Evolutionary conservation across 2,888 invertebrate species (phyloP).

Genomic region (Melitaea athalia): DNA sequence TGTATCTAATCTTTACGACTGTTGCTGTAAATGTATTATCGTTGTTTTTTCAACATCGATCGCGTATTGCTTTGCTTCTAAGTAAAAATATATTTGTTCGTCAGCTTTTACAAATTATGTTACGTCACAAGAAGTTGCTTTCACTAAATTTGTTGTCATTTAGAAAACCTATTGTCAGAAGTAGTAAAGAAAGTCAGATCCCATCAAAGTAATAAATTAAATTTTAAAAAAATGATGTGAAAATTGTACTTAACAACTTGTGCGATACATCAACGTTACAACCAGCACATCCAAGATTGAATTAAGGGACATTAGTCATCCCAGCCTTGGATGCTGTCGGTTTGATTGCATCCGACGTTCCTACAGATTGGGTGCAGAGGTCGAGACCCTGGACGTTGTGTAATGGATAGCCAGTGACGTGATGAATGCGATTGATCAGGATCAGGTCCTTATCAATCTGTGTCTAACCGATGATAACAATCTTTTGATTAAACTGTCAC

Average conservation of each 20-base stretch:
- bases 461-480: conserved; percentile 5
- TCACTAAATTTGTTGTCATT: background rate
- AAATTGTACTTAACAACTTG: background rate
- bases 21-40: conserved; percentile 11
- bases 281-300: conserved; percentile 20
- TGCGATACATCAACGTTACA: conserved; percentile 9
- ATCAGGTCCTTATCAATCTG: conserved; percentile 9
- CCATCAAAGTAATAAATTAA: too few species aligned
- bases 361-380: conserved; percentile 32
- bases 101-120: background rate
- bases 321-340: conserved; percentile 22
- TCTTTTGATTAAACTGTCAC: conserved; percentile 1
- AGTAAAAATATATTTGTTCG: conserved; percentile 1
- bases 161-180: background rate
- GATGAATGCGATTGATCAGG: conserved; percentile 19
- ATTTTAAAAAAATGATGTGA: too few species aligned
- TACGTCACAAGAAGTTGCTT: background rate
- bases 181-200: background rate
- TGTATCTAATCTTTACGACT: conserved; percentile 23
- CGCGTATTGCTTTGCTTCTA: conserved; percentile 5
- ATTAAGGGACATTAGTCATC: conserved; percentile 36
- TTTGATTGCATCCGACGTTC: conserved; percentile 31
- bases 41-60: background rate
- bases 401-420: conserved; percentile 14
- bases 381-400: conserved; percentile 14